phyloP scores from a whole-genome alignment of 1,140 invertebrate species.

The Parasteatoda tepidariorum region DNA sequence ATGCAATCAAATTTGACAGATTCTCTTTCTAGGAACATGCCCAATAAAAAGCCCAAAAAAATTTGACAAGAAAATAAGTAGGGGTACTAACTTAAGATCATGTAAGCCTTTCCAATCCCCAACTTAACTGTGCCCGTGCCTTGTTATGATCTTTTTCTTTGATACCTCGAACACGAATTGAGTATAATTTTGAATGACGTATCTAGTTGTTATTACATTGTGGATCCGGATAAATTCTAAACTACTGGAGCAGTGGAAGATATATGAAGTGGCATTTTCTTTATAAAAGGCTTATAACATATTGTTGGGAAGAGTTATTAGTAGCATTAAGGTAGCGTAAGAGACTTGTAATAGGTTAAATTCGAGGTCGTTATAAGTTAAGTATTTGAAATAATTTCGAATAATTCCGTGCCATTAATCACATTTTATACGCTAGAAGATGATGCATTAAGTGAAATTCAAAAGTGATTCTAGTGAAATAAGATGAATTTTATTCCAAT shows the following conservation, averaged over 20 bases:
- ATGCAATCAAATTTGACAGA: slow-evolving; percentile 34
- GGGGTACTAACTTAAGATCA: neutral
- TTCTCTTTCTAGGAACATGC: slow-evolving; percentile 8
- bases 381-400: neutral
- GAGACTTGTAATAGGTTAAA: neutral
- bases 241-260: neutral
- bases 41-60: slow-evolving; percentile 1
- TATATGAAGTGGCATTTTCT: neutral
- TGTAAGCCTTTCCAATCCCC: neutral
- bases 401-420: neutral
- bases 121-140: neutral
- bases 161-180: slow-evolving; percentile 19
- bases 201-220: slow-evolving; percentile 20
- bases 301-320: neutral
- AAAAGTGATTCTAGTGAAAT: no score
- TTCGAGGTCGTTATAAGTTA: neutral
- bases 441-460: neutral
- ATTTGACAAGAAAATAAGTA: slow-evolving; percentile 34
- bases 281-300: neutral
- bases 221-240: slow-evolving; percentile 4
- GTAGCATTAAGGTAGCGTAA: neutral
- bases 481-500: no score
- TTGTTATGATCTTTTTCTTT: slow-evolving; percentile 30
- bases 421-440: neutral
- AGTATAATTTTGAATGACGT: slow-evolving; percentile 28